phyloP scores from a whole-genome alignment of 2,797 vertebrate species.

The Sardinella longiceps region DNA sequence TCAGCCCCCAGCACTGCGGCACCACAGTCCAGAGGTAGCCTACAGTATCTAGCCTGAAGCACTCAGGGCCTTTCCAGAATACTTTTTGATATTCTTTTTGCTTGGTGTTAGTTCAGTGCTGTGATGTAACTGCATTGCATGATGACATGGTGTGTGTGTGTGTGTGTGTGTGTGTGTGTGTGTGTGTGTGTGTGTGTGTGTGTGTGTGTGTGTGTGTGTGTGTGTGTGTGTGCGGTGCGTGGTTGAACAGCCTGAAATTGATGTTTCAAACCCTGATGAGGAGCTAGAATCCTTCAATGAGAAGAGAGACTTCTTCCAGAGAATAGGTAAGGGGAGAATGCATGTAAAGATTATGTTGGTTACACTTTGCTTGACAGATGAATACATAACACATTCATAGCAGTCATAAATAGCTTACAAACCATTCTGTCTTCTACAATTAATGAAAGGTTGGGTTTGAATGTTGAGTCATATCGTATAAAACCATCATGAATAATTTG shows the following conservation, averaged over 20 bases:
- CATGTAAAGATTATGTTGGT: neutral
- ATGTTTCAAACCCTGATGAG: constrained; percentile 44
- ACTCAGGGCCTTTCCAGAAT: constrained; percentile 3
- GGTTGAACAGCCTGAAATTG: constrained; percentile 54
- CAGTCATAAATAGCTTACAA: too few species aligned
- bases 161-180: neutral
- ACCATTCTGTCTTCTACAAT: too few species aligned
- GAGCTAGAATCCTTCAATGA: constrained; percentile 77
- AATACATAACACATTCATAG: too few species aligned
- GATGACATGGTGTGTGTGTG: neutral
- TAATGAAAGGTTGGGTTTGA: too few species aligned
- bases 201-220: neutral
- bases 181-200: neutral
- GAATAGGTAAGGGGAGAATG: constrained; percentile 76
- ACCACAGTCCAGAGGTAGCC: constrained; percentile 38
- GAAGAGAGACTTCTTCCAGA: constrained; percentile 87
- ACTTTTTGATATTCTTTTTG: neutral
- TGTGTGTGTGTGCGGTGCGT: too few species aligned
- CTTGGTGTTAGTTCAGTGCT: neutral
- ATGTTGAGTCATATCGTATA: too few species aligned
- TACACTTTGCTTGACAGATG: too few species aligned
- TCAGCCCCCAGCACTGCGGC: constrained; percentile 28
- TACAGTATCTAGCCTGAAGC: constrained; percentile 12
- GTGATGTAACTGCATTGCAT: neutral
- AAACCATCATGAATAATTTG: too few species aligned